Evolutionary conservation across 2,113 vertebrate species (phyloP).

Genomic region (Notothenia coriiceps): DNA sequence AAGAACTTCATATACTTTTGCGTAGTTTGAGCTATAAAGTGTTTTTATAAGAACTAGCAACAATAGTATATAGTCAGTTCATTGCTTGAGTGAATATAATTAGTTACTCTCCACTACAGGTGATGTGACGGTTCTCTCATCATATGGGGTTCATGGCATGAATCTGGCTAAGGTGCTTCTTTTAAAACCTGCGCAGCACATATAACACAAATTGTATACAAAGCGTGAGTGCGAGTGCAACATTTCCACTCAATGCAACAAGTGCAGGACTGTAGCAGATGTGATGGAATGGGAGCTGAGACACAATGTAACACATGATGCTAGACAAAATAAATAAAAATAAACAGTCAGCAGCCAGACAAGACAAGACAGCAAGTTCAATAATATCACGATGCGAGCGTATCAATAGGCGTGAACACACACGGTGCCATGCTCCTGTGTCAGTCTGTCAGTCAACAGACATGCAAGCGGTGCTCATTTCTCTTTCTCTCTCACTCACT

Average conservation of each 20-base stretch:
- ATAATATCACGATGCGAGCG: conserved; percentile 61
- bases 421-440: conserved; percentile 71
- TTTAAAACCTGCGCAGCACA: conserved; percentile 26
- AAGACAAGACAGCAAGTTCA: conserved; percentile 58
- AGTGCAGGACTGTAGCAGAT: conserved; percentile 59
- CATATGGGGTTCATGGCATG: conserved; percentile 40
- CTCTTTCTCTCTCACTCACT: conserved; percentile 79
- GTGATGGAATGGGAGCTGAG: conserved; percentile 47
- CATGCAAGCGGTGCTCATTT: conserved; percentile 79
- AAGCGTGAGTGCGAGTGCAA: conserved; percentile 43
- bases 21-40: too few relatives aligned
- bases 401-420: conserved; percentile 63
- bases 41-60: background rate
- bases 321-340: background rate
- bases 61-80: too few relatives aligned
- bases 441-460: conserved; percentile 68
- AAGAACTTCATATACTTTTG: background rate
- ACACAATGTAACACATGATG: conserved; percentile 19
- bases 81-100: background rate
- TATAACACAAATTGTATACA: conserved; percentile 15
- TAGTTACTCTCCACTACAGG: background rate
- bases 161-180: conserved; percentile 32
- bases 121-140: background rate
- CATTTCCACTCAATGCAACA: conserved; percentile 49
- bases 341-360: conserved; percentile 29